Conservation (phyloP, 2,113 vertebrate genomes). For the Carollia perspicillata region DNA sequence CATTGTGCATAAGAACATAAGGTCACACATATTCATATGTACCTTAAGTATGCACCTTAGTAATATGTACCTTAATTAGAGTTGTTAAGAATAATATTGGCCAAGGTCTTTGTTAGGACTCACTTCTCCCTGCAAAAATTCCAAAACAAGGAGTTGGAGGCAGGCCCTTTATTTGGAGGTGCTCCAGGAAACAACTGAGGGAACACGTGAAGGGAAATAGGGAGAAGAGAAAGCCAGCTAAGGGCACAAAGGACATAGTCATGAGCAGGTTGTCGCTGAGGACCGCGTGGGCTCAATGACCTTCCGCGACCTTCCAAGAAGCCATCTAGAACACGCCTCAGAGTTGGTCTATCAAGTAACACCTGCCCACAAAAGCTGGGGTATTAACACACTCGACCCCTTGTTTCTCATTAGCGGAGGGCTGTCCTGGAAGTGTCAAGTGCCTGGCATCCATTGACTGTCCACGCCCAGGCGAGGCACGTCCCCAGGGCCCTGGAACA, state of each 20-base stretch:
- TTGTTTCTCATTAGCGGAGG: not conserved
- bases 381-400: not conserved
- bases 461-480: fast-evolving
- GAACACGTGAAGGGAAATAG: not conserved
- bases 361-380: not conserved
- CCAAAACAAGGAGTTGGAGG: not conserved
- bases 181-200: not conserved
- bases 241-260: fast-evolving
- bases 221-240: not conserved
- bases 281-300: not conserved
- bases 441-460: not conserved
- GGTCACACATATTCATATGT: not conserved
- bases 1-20: not conserved
- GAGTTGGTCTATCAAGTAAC: fast-evolving
- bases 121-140: not conserved
- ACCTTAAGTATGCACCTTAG: not conserved
- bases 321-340: too few species aligned
- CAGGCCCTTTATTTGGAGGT: not conserved
- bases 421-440: not conserved
- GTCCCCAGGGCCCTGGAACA: not conserved
- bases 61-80: not conserved
- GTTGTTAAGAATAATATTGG: not conserved
- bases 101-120: not conserved
- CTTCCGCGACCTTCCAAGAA: not conserved
- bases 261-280: not conserved